A percentile compares a stretch with the other conserved stretches of the same genome.
phyloP scores from a whole-genome alignment of 2,113 vertebrate genomes.

The Scomber colias region DNA sequence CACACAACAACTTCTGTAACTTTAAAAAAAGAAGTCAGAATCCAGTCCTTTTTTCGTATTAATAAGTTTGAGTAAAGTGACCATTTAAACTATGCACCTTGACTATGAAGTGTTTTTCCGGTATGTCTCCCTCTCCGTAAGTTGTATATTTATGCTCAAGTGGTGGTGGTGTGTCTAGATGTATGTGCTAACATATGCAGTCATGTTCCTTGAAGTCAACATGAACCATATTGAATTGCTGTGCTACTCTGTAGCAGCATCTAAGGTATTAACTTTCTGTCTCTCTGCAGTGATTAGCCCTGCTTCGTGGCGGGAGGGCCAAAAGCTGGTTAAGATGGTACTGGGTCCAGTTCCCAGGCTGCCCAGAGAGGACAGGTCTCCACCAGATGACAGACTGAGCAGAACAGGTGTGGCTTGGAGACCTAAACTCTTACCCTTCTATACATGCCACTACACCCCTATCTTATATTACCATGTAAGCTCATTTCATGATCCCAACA shows the following conservation, averaged over 20 bases:
- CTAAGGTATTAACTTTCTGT: not conserved
- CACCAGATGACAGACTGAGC: constrained; percentile 79
- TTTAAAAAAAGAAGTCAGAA: too few species aligned
- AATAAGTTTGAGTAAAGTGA: too few species aligned
- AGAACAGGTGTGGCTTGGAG: constrained; percentile 80
- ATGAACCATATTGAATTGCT: constrained; percentile 5
- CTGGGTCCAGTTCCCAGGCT: constrained; percentile 89
- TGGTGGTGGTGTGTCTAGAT: not conserved
- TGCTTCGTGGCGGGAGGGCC: constrained; percentile 95
- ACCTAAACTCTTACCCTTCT: constrained; percentile 55
- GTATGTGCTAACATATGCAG: not conserved
- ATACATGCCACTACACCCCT: not conserved
- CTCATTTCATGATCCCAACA: not conserved
- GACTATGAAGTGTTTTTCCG: not conserved
- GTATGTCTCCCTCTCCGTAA: not conserved
- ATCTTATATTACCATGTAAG: constrained; percentile 11
- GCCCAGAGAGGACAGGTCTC: constrained; percentile 77
- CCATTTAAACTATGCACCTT: not conserved
- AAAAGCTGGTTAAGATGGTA: constrained; percentile 93
- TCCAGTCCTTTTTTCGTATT: too few species aligned
- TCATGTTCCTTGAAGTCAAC: not conserved
- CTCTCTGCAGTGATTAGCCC: constrained; percentile 84
- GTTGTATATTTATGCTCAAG: not conserved
- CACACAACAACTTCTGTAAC: too few species aligned
- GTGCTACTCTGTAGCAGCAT: not conserved